These are phyloP conservation scores for Drosophila longiperda DNA, from an alignment of 2,888 invertebrate species.

Conservation along the genomic window DNA sequence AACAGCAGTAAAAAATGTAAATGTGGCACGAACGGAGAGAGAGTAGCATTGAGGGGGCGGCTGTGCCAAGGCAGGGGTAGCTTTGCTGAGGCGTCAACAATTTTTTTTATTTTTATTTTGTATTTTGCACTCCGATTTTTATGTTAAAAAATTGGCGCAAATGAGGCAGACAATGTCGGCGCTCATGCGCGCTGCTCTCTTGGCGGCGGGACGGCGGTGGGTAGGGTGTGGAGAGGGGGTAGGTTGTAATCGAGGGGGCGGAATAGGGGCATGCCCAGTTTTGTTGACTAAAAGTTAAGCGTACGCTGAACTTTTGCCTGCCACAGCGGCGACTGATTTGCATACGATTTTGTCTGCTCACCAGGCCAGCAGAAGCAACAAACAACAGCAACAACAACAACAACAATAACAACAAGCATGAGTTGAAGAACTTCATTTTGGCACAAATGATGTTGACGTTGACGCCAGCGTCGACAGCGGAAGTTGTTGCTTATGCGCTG, in stretches of 20 bases:
- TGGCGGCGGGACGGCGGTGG: neutral
- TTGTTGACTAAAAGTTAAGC: conserved; percentile 73
- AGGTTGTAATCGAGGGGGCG: conserved; percentile 7
- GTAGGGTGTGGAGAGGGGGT: neutral
- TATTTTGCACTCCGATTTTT: conserved; percentile 71
- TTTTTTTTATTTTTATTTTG: conserved; percentile 27
- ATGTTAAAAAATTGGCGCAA: conserved; percentile 79
- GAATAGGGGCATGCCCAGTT: conserved; percentile 50
- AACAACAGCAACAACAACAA: conserved; percentile 12
- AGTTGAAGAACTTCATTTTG: conserved; percentile 63
- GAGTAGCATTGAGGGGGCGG: conserved; percentile 26
- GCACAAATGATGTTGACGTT: conserved; percentile 58
- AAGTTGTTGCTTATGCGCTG: conserved; percentile 70
- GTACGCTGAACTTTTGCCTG: conserved; percentile 80
- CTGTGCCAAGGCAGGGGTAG: conserved; percentile 3
- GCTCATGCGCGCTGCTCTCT: conserved; percentile 71
- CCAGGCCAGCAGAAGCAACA: conserved; percentile 42
- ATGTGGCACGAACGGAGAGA: conserved; percentile 73
- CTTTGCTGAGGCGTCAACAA: conserved; percentile 44
- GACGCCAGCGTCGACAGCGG: conserved; percentile 53
- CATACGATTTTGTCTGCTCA: conserved; percentile 79
- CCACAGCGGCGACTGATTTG: conserved; percentile 72
- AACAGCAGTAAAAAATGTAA: conserved; percentile 75
- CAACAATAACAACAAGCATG: conserved; percentile 10
- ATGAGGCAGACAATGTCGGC: conserved; percentile 81